Percentiles rank a stretch among this genome's conserved stretches.
Evolutionary conservation across 2,113 vertebrate species (phyloP).

Genomic region (Taurulus bubalis): DNA sequence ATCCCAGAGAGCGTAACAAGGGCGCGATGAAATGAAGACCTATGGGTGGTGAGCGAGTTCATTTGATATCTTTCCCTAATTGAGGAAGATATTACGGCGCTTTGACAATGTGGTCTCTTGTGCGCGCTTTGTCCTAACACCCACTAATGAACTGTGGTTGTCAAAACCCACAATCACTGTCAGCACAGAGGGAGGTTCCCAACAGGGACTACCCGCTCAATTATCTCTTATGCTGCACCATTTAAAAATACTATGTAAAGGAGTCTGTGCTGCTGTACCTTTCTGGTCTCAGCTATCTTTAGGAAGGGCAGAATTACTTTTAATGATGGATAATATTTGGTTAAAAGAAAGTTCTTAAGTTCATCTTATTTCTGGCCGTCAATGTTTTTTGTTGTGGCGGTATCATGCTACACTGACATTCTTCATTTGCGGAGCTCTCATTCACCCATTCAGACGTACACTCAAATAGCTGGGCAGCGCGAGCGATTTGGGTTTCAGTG

Average conservation of each 20-base stretch:
- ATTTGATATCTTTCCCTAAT: constrained; percentile 51
- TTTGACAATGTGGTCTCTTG: constrained; percentile 40
- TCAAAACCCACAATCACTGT: constrained; percentile 67
- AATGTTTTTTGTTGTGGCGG: neutral
- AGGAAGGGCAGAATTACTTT: neutral
- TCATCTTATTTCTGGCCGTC: neutral
- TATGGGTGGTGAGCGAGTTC: constrained; percentile 23
- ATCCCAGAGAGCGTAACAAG: constrained; percentile 27
- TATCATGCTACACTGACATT: neutral
- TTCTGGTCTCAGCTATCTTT: constrained; percentile 7
- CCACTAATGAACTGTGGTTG: constrained; percentile 66
- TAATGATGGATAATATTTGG: neutral
- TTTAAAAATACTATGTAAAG: constrained; percentile 33
- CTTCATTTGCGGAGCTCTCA: neutral
- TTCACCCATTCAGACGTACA: neutral
- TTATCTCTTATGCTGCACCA: constrained; percentile 53
- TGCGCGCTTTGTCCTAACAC: constrained; percentile 50
- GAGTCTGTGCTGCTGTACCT: neutral
- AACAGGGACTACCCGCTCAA: constrained; percentile 44
- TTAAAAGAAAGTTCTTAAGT: neutral
- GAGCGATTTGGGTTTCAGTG: neutral
- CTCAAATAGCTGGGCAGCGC: neutral
- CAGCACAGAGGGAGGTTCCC: constrained; percentile 36
- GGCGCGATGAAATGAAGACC: constrained; percentile 38
- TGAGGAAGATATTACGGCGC: constrained; percentile 41